Conservation (phyloP, 2,888 invertebrate species). For the Brenthis daphne region DNA sequence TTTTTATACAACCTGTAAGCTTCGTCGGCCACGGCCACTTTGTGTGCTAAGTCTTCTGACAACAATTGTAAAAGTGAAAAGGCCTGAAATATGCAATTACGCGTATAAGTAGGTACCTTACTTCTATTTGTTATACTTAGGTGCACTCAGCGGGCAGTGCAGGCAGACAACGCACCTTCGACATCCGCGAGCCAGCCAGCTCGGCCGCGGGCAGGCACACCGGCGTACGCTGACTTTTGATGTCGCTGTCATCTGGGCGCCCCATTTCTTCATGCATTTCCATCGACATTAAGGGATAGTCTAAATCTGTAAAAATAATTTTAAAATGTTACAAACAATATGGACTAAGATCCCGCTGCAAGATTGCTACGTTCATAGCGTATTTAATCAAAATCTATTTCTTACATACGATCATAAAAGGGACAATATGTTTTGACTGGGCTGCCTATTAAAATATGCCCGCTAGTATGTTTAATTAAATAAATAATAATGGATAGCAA, state of each 20-base stretch:
- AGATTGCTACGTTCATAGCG: too few species aligned
- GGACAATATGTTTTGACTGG: too few species aligned
- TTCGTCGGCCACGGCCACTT: constrained; percentile 64
- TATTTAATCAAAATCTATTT: too few species aligned
- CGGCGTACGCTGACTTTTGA: constrained; percentile 40
- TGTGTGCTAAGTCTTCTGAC: constrained; percentile 60
- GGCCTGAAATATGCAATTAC: constrained; percentile 49
- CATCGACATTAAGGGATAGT: constrained; percentile 53
- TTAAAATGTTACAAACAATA: not conserved
- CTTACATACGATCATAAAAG: too few species aligned
- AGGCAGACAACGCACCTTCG: constrained; percentile 57
- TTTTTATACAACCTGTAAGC: constrained; percentile 69
- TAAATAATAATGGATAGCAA: not conserved
- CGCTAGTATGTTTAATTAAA: too few species aligned
- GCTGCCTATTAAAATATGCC: too few species aligned
- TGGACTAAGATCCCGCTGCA: too few species aligned
- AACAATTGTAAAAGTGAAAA: constrained; percentile 65
- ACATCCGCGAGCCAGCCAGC: constrained; percentile 66
- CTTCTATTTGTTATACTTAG: too few species aligned
- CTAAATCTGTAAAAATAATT: constrained; percentile 47
- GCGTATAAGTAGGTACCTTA: too few species aligned
- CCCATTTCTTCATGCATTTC: constrained; percentile 42
- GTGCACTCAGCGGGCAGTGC: not conserved
- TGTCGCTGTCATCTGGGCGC: constrained; percentile 33
- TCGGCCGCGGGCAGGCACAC: constrained; percentile 55